These are phyloP conservation scores for Hippocampus guttulatus DNA, from an alignment of 2,113 vertebrate species.

Conservation along the genomic window DNA sequence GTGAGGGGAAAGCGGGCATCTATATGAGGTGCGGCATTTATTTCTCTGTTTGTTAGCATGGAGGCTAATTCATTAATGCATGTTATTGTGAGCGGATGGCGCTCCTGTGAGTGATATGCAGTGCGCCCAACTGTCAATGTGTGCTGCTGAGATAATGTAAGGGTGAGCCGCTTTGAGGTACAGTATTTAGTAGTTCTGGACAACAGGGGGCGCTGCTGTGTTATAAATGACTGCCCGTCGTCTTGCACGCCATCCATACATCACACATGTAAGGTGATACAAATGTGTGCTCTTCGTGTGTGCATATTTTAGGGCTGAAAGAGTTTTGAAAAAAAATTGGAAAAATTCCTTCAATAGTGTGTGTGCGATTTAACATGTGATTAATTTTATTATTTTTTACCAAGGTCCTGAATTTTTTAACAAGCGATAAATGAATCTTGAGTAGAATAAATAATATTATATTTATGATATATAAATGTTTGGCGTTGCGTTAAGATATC, in stretches of 20 bases:
- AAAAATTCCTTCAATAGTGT: no score
- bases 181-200: slow-evolving; percentile 7
- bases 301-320: background rate
- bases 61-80: background rate
- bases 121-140: slow-evolving; percentile 42
- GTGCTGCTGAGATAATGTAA: slow-evolving; percentile 52
- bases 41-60: background rate
- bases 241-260: background rate
- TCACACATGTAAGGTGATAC: background rate
- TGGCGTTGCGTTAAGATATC: no score
- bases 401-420: no score
- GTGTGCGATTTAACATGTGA: no score
- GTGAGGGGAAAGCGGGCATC: background rate
- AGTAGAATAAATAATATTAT: no score
- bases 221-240: background rate
- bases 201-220: slow-evolving; percentile 41
- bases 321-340: no score
- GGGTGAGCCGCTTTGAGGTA: slow-evolving; percentile 11
- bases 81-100: slow-evolving; percentile 4
- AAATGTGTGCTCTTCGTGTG: background rate
- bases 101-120: slow-evolving; percentile 13
- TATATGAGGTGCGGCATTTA: background rate
- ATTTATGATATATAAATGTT: no score
- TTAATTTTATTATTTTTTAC: no score
- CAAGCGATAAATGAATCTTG: no score